These are phyloP conservation scores for Spatula versicolor DNA, from an alignment of 2,797 vertebrate genomes.

Conservation along the genomic window DNA sequence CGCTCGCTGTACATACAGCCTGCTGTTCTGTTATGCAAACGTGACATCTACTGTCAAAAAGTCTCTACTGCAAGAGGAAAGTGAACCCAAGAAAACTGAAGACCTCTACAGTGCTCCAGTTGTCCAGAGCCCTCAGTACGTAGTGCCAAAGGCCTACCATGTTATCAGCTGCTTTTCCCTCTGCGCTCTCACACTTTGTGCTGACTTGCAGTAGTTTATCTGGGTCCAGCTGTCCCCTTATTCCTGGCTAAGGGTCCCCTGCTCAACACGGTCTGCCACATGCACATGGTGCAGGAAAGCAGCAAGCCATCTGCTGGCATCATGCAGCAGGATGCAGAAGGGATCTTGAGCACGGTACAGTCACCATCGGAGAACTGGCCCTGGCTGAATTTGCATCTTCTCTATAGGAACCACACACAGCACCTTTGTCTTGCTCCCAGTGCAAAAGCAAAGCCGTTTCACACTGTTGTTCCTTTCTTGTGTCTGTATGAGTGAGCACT, in stretches of 20 bases:
- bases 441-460: neutral
- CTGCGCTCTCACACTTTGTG: neutral
- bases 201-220: rapidly evolving
- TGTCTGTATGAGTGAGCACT: neutral
- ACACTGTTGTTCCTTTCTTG: rapidly evolving
- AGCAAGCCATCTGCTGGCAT: neutral
- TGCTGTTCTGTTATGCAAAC: neutral
- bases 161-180: neutral
- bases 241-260: neutral
- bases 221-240: neutral
- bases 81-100: rapidly evolving
- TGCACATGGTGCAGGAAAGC: rapidly evolving
- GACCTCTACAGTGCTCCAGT: rapidly evolving
- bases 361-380: neutral
- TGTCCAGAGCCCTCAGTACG: rapidly evolving
- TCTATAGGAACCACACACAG: rapidly evolving
- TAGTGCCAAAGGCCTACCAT: too few species aligned
- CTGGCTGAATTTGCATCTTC: neutral
- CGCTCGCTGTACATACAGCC: rapidly evolving
- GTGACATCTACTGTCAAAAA: constrained; percentile 57
- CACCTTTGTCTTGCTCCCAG: neutral
- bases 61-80: constrained; percentile 16
- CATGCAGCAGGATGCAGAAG: rapidly evolving
- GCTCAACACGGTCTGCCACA: neutral
- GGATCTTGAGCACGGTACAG: neutral